Evolutionary conservation across 1,140 invertebrate species (phyloP), one percentile per base, ranked within the genome.

Genomic region (Procambarus virginalis): DNA sequence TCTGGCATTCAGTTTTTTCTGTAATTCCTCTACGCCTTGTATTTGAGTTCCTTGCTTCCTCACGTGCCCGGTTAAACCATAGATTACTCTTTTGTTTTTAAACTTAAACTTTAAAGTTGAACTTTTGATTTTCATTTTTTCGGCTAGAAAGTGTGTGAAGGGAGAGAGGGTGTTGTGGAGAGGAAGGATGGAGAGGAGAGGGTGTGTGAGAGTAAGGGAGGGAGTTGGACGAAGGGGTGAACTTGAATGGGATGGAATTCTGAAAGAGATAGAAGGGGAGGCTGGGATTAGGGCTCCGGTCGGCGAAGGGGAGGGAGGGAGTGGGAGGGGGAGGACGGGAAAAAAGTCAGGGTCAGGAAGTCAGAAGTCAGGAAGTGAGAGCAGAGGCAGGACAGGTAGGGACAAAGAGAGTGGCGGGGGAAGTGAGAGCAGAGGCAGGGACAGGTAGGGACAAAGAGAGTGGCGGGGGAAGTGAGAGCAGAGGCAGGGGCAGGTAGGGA

Each of bases 161-260:
- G 46, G n/a, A 55, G 34, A 51, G 70, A 49, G 46, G 70, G 64
- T 51, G 68, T 14, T 10, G 48, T 14, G 12, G 46, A 48, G 60
- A 68, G 4, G 22, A 9, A 20, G 17, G 60, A 64, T 17, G 60
- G 6, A 64, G 10, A 20, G 46, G 64, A 48, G 81, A 83, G 60
- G 70, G 81, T 70, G 81, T 3, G 60, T 20, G 81, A 46, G 81
- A 83, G 60, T 34, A 46, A 82, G 80, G 34, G 80, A 82, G 80
- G 64, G 80, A 64, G 80, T 48, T 55, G 64, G 80, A 82, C 4
- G 51, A 51, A 20, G 17, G 64, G 20, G 17, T 17, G 34, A 34
- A 34, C 34, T 34, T 34, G 34, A 34, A 34, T 34, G 34, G 64
- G 20, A 17, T 17, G 64, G 20, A 20, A 68, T 1, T 17, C 3